phyloP scores from a whole-genome alignment of 2,797 vertebrate genomes.

The Pseudocheirus occidentalis region DNA sequence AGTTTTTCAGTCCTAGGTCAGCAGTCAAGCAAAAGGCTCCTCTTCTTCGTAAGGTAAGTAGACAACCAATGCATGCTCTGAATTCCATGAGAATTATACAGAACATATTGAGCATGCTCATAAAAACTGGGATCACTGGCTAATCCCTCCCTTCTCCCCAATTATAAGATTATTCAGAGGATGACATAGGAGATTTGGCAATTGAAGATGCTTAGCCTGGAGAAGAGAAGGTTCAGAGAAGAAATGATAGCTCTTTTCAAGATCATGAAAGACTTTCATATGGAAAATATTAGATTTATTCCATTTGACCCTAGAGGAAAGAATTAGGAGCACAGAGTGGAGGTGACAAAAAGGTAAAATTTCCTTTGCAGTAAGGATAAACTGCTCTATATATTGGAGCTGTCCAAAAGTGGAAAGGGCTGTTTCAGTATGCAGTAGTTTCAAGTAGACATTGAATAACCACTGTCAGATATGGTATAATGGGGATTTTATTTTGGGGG shows the following conservation, averaged over 20 bases:
- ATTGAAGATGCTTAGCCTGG: neutral
- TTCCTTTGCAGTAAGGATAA: neutral
- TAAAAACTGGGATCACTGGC: neutral
- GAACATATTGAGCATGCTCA: neutral
- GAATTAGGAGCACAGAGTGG: neutral
- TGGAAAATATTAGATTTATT: neutral
- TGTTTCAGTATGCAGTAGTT: neutral
- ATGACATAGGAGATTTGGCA: neutral
- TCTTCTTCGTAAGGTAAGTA: neutral
- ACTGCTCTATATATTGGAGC: neutral
- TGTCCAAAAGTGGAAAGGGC: neutral
- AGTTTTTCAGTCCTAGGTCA: neutral
- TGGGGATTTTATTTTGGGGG: neutral
- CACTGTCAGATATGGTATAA: neutral
- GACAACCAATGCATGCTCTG: neutral
- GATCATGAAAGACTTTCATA: neutral
- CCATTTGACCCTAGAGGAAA: neutral
- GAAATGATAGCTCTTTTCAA: neutral
- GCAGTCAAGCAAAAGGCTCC: neutral
- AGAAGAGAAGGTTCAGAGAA: neutral
- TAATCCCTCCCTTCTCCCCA: neutral
- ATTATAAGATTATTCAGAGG: neutral
- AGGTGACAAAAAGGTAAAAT: neutral
- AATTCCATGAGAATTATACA: neutral
- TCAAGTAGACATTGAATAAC: neutral